Base-by-base conservation (phyloP, 2,113 vertebrate genomes). In the Anser cygnoides region DNA sequence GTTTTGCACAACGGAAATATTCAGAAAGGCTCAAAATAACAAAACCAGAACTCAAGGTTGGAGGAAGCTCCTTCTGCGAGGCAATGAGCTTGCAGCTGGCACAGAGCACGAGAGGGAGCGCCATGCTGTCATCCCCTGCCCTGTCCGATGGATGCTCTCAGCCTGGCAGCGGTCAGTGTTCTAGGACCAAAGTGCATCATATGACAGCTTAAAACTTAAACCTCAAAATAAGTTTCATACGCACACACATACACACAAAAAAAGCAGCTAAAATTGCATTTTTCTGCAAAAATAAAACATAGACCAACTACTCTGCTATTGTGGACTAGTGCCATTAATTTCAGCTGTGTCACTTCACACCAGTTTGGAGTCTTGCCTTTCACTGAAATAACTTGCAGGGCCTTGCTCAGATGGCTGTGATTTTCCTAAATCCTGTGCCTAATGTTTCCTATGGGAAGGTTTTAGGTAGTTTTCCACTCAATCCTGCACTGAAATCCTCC, bases 21-120 rank as follows among this genome's bases (percentile, higher is more conserved):
- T 68, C 63, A 57, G 80, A 81, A 84, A 73, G 50, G 29, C 63
- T 91, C 65, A 70, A 94, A 96, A 54, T 44, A 91, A 90, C 15
- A 63, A 75, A 49, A 85, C 49, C 22, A 84, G 90, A 94, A 85
- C 83, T 37, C 12, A 89, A 80, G 17, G 54, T 57, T 73, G 95
- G 74, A 68, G 41, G 65, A 77, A 93, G 28, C 50, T 90, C 37
- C 80, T 87, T 78, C 81, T 55, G 33, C 0, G 15, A 65, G 54
- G 70, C 13, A 62, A 49, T n/a, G 71, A 73, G 74, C 58, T 70
- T 4, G 0, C 1, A 8, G 49, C 91, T 87, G 26, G 57, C 71
- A 29, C 41, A 37, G 33, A 74, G 23, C 2, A 0, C 58, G 22
- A 0, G 3, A 79, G 23, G 66, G 65, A 79, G 37, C 68, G n/a